phyloP scores from a whole-genome alignment of 2,888 invertebrate genomes.

The Terebella lapidaria region DNA sequence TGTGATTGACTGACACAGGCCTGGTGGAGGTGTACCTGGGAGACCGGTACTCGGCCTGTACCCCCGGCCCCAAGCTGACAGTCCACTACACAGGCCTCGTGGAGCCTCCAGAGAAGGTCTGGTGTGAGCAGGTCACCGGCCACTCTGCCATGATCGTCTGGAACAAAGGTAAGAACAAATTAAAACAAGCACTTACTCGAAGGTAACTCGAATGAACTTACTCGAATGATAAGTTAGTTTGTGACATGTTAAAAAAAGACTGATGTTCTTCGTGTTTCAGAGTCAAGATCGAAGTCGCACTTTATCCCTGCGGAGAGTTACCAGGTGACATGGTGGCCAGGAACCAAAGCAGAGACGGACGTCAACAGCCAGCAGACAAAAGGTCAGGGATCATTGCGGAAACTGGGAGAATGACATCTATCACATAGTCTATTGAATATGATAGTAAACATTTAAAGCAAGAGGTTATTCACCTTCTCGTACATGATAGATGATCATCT shows the following conservation, averaged over 20 bases:
- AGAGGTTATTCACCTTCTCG: too few species aligned
- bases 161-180: constrained; percentile 39
- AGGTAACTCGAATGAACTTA: too few species aligned
- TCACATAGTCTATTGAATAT: too few species aligned
- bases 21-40: constrained; percentile 28
- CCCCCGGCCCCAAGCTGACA: constrained; percentile 46
- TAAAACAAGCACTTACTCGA: too few species aligned
- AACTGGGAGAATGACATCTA: too few species aligned
- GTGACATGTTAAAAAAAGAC: background rate
- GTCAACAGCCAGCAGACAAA: constrained; percentile 47
- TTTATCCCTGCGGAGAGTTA: constrained; percentile 48
- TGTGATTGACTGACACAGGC: constrained; percentile 2
- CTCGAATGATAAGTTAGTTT: background rate
- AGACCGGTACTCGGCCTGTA: constrained; percentile 46
- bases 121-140: constrained; percentile 52
- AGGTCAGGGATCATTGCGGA: constrained; percentile 38
- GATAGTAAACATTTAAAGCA: too few species aligned
- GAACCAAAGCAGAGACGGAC: constrained; percentile 38
- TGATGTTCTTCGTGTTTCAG: background rate
- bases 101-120: constrained; percentile 44
- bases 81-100: constrained; percentile 51
- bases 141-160: constrained; percentile 53
- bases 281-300: constrained; percentile 34
- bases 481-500: constrained; percentile 44
- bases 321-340: constrained; percentile 54